Percentiles rank a stretch among this genome's conserved stretches.
Evolutionary conservation across 2,888 invertebrate genomes (phyloP).

Genomic region (Conistra vaccinii): DNA sequence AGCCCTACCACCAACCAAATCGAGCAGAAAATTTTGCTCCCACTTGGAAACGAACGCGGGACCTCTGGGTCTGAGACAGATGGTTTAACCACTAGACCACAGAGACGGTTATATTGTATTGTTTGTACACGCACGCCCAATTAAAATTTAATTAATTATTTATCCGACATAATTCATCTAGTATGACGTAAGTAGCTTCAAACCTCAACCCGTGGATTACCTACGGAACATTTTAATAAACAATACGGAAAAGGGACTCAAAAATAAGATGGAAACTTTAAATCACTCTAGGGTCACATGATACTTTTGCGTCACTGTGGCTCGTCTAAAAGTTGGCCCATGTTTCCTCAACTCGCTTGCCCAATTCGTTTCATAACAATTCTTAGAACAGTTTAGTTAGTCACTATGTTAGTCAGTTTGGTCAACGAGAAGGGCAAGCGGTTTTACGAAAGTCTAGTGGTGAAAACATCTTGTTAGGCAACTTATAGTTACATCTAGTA

Average conservation of each 20-base stretch:
- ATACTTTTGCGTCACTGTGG: background rate
- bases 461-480: background rate
- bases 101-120: too few species aligned
- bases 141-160: too few species aligned
- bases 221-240: background rate
- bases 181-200: background rate
- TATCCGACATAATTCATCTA: background rate
- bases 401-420: slow-evolving; percentile 21
- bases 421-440: background rate
- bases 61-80: too few species aligned
- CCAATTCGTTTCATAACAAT: slow-evolving; percentile 29
- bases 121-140: too few species aligned
- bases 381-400: slow-evolving; percentile 26
- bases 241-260: slow-evolving; percentile 18
- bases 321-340: background rate
- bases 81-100: too few species aligned
- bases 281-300: background rate
- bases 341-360: slow-evolving; percentile 39
- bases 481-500: too few species aligned
- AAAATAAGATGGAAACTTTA: slow-evolving; percentile 4
- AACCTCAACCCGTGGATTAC: background rate
- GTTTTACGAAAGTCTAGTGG: background rate
- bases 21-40: too few species aligned
- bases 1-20: too few species aligned
- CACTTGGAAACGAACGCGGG: too few species aligned